phyloP scores from a whole-genome alignment of 2,888 invertebrate species.

The Idaea dimidiata region DNA sequence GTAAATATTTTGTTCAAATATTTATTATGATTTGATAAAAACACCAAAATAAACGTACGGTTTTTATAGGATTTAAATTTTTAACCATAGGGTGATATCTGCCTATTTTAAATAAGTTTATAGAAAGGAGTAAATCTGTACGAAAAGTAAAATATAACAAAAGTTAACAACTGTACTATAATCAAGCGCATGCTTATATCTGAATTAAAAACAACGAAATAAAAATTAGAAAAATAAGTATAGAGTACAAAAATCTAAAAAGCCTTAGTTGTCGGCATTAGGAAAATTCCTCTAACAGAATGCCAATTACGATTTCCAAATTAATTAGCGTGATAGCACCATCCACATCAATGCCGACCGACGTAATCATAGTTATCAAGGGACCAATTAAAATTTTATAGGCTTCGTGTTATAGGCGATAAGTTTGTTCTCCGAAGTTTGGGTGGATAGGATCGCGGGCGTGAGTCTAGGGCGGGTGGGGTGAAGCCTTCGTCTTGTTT shows the following conservation, averaged over 20 bases:
- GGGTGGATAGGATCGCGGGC: not conserved
- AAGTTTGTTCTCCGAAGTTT: not conserved
- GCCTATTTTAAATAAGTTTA: too few relatives aligned
- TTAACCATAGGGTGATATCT: too few relatives aligned
- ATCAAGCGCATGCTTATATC: too few relatives aligned
- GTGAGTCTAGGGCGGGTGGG: not conserved
- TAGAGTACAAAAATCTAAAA: not conserved
- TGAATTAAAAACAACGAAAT: too few relatives aligned
- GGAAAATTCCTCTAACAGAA: not conserved
- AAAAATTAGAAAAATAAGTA: too few relatives aligned
- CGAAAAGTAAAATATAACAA: too few relatives aligned
- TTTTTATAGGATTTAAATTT: too few relatives aligned
- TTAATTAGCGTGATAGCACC: not conserved
- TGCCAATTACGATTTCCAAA: not conserved
- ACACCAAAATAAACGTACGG: not conserved
- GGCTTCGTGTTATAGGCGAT: constrained; percentile 3
- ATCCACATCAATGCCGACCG: not conserved
- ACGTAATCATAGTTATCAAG: constrained; percentile 4
- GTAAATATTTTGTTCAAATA: not conserved
- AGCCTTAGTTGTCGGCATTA: not conserved
- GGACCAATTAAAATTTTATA: constrained; percentile 6
- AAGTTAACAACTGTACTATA: too few relatives aligned
- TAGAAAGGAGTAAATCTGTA: too few relatives aligned
- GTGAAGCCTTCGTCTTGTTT: not conserved
- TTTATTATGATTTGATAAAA: not conserved